These are phyloP conservation scores for Notodonta dromedarius DNA, from an alignment of 2,888 invertebrate genomes.

Conservation along the genomic window DNA sequence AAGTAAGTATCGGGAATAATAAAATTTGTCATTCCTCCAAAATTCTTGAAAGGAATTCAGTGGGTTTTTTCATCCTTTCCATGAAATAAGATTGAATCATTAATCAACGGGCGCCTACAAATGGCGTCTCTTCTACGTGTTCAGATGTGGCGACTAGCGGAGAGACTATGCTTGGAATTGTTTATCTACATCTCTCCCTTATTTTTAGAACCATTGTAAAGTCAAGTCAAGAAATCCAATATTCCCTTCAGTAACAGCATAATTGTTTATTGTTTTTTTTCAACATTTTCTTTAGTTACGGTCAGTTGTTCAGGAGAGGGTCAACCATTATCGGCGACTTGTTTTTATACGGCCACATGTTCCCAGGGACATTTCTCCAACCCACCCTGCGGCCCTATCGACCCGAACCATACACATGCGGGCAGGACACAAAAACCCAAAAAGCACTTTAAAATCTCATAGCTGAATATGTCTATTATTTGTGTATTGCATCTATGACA, in stretches of 20 bases:
- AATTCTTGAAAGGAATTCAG: constrained; percentile 42
- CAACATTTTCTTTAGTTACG: neutral
- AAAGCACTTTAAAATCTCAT: constrained; percentile 23
- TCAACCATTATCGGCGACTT: constrained; percentile 51
- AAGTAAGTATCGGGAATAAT: constrained; percentile 22
- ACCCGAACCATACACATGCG: constrained; percentile 65
- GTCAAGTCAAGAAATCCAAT: neutral
- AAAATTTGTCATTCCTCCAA: constrained; percentile 43
- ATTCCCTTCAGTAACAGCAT: neutral
- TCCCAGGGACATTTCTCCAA: constrained; percentile 55
- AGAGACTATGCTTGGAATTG: neutral
- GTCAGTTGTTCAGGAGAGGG: constrained; percentile 18
- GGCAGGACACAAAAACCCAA: constrained; percentile 46
- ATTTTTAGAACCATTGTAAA: neutral
- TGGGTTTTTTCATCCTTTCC: constrained; percentile 29
- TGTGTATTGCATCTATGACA: neutral
- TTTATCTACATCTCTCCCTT: too few relatives aligned
- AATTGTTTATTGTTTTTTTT: neutral
- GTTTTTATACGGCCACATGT: constrained; percentile 68
- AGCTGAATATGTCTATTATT: constrained; percentile 13
- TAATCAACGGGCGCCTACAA: constrained; percentile 28
- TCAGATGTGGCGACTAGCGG: constrained; percentile 15
- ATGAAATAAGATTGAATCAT: constrained; percentile 45
- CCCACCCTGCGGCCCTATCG: constrained; percentile 48
- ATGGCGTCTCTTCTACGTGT: constrained; percentile 10